Conservation (phyloP, 2,113 vertebrate species). For the Malurus melanocephalus region DNA sequence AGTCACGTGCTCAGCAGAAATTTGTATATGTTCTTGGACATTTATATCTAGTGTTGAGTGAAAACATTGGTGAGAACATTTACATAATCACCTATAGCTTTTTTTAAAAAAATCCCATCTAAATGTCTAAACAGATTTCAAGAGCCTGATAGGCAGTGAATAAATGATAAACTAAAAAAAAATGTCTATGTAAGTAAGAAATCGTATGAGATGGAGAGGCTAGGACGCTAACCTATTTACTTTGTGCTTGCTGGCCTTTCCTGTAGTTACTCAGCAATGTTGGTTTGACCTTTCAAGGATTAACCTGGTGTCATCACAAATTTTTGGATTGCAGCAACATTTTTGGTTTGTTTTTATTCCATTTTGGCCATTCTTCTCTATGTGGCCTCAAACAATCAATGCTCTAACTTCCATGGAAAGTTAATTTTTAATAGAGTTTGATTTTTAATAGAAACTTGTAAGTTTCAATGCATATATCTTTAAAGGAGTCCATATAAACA, state of each 20-base stretch:
- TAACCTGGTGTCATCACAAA: neutral
- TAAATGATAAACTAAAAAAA: neutral
- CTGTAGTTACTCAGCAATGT: neutral
- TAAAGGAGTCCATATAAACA: neutral
- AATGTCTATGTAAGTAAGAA: neutral
- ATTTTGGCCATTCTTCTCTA: neutral
- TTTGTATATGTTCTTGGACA: neutral
- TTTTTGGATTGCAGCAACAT: neutral
- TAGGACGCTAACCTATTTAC: neutral
- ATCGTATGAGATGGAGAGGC: neutral
- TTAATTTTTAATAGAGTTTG: neutral
- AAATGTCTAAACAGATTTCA: neutral
- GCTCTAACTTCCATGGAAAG: neutral
- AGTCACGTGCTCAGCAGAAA: neutral
- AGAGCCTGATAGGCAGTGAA: neutral
- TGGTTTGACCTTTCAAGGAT: neutral
- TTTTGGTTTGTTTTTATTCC: neutral
- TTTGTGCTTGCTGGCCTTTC: neutral
- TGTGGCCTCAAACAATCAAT: neutral
- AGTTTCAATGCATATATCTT: neutral
- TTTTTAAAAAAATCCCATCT: neutral
- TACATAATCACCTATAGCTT: neutral
- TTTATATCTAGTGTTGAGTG: neutral
- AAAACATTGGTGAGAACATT: neutral
- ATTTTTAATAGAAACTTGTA: neutral